Percentiles rank a stretch among this genome's conserved stretches.
These are phyloP conservation scores for Arrhopalites spinosus DNA, from an alignment of 2,888 invertebrate genomes.

Conservation along the genomic window DNA sequence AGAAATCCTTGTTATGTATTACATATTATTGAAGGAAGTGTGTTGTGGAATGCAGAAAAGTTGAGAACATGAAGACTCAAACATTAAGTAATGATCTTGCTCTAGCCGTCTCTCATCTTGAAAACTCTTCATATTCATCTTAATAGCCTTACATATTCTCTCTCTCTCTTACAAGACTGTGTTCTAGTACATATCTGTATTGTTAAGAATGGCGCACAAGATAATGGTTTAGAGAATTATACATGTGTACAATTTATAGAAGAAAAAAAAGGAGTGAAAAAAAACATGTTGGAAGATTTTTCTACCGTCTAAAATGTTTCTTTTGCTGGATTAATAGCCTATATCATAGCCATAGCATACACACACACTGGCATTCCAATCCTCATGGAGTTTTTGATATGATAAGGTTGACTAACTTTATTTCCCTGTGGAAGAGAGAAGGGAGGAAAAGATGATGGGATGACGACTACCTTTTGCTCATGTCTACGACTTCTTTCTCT, in stretches of 20 bases:
- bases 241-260: neutral
- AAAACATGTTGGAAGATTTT: neutral
- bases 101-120: slow-evolving; percentile 31
- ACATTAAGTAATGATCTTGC: slow-evolving; percentile 27
- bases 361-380: slow-evolving; percentile 17
- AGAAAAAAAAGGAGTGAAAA: neutral
- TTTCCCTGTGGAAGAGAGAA: no score
- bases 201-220: no score
- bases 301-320: no score
- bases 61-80: slow-evolving; percentile 14
- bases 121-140: slow-evolving; percentile 9
- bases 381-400: neutral
- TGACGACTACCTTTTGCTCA: no score
- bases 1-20: no score
- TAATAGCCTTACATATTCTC: neutral
- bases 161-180: slow-evolving; percentile 14
- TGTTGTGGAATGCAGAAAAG: slow-evolving; percentile 22
- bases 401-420: slow-evolving; percentile 28
- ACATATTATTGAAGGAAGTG: slow-evolving; percentile 17
- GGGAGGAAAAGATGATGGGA: no score
- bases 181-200: no score
- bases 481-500: no score
- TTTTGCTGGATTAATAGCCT: no score
- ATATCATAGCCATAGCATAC: no score
- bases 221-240: neutral